phyloP scores from a whole-genome alignment of 2,113 vertebrate genomes.

The Mirza zaza region DNA sequence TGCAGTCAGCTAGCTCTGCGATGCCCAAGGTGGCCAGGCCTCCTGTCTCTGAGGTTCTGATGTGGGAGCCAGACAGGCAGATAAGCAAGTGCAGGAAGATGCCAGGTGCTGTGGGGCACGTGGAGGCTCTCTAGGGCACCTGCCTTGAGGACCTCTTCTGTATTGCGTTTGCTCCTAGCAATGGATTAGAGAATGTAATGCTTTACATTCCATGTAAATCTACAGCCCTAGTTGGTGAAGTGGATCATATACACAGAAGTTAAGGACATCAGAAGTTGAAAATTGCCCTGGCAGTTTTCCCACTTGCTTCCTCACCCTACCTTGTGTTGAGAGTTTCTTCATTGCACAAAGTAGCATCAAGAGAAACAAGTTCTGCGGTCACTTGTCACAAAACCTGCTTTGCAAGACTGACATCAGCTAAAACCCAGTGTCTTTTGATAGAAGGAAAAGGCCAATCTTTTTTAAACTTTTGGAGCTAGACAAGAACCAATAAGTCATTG shows the following conservation, averaged over 20 bases:
- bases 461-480: not conserved
- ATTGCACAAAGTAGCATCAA: not conserved
- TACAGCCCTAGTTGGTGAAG: not conserved
- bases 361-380: not conserved
- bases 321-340: not conserved
- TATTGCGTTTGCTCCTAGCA: not conserved
- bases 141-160: not conserved
- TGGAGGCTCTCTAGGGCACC: not conserved
- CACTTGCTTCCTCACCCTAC: not conserved
- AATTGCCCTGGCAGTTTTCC: not conserved
- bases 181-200: not conserved
- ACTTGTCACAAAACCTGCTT: constrained; percentile 20
- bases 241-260: not conserved
- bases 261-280: not conserved
- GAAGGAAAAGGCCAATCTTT: not conserved
- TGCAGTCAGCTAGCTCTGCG: not conserved
- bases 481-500: not conserved
- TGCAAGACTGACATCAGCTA: not conserved
- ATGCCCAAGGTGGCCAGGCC: not conserved
- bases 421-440: not conserved
- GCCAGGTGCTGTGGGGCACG: not conserved
- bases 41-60: not conserved
- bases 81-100: not conserved
- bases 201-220: not conserved
- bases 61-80: not conserved